Evolutionary conservation across 1,140 invertebrate species (phyloP), one percentile per base, ranked within the genome.

Genomic region (Ruditapes philippinarum): DNA sequence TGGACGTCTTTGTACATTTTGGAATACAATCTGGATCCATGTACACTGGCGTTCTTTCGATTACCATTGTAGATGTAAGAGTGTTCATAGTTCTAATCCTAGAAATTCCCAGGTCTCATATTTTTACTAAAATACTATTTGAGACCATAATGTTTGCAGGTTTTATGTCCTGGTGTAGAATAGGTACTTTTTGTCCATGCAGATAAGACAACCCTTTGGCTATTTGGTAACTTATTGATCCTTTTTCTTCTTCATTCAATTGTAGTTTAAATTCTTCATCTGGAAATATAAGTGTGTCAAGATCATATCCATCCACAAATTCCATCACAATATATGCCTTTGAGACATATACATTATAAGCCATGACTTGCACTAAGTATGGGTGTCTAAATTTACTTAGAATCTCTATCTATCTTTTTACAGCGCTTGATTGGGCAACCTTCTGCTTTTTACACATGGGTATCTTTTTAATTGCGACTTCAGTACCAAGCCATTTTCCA

Each of bases 381-480:
- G 51, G 51, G n/a, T 57, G 51, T 57, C 51, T 57, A 22, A 57
- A 11, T 3, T n/a, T 57, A 22, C 51, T 57, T 68, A 19, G 88
- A 62, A 19, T 40, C 17, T 5, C 9, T 22, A 88, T 54, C 54
- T 88, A 85, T 40, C 49, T 38, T 31, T 85, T 49, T 38, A 91
- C 33, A n/a, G 81, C 60, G n/a, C 40, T 17, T 74, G 68, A 51
- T 17, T 54, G 33, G 31, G 65, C 28, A 17, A 45, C 70, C 68
- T 78, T 70, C 19, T 22, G 7, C n/a, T 57, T 57, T 49, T 49
- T 49, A 7, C 45, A 7, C n/a, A 57, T 22, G 5, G 19, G 51
- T n/a, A 57, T 3, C 54, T 73, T 45, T 51, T 90, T 90, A 5
- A 90, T 49, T 14, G 84, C 83, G 19, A 90, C 89, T 33, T 0